Evolutionary conservation across 2,113 vertebrate species (phyloP).

Genomic region (Recurvirostra avosetta): DNA sequence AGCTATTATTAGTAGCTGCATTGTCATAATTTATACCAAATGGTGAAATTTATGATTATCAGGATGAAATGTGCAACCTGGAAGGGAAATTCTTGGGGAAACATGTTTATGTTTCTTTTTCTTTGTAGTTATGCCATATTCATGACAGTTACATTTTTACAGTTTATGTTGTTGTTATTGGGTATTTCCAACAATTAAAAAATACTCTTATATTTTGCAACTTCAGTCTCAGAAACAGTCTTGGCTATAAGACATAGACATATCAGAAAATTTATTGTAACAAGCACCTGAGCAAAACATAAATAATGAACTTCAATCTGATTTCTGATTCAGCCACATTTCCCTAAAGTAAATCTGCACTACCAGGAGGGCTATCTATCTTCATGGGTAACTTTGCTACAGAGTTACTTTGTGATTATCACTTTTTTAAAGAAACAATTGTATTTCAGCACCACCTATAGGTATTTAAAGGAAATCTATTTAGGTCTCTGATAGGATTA

Average conservation of each 20-base stretch:
- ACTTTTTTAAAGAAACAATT: neutral
- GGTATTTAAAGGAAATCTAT: neutral
- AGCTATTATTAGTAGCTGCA: neutral
- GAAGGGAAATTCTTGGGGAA: neutral
- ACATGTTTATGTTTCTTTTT: neutral
- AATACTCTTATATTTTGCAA: neutral
- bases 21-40: neutral
- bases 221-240: neutral
- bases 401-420: neutral
- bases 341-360: neutral
- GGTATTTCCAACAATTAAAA: neutral
- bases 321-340: neutral
- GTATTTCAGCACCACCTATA: slow-evolving; percentile 51
- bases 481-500: neutral
- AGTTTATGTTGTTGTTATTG: neutral
- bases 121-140: neutral
- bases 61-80: neutral
- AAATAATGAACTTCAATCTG: neutral
- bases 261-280: neutral
- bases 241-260: neutral
- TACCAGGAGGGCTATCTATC: too few relatives aligned
- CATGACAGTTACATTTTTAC: neutral
- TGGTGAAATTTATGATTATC: neutral
- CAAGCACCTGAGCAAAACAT: neutral
- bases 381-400: neutral